phyloP scores from a whole-genome alignment of 2,113 vertebrate species.

The Otis tarda region DNA sequence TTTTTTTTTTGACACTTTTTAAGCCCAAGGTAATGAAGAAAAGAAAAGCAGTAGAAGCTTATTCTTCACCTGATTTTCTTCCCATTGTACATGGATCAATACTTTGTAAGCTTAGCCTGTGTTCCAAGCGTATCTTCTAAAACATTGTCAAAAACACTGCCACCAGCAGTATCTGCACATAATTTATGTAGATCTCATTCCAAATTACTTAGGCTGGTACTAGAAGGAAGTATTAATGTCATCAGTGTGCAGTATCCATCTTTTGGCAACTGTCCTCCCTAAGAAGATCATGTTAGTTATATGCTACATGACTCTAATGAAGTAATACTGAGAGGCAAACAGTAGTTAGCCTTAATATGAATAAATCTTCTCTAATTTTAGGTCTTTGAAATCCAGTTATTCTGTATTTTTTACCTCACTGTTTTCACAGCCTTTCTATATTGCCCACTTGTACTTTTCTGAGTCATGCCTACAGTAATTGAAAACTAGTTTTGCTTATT shows the following conservation, averaged over 20 bases:
- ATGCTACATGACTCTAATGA: not conserved
- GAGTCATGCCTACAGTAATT: slow-evolving; percentile 1
- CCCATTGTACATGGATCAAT: not conserved
- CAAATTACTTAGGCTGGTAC: not conserved
- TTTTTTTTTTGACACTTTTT: not conserved
- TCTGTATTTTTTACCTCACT: not conserved
- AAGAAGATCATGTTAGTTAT: not conserved
- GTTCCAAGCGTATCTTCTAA: not conserved
- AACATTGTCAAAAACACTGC: not conserved
- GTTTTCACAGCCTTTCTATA: not conserved
- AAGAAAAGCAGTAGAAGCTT: not conserved
- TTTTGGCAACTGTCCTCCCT: not conserved
- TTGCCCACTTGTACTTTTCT: slow-evolving; percentile 18
- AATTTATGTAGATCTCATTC: not conserved
- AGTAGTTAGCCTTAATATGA: not conserved
- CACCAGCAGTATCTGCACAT: not conserved
- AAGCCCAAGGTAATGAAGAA: not conserved
- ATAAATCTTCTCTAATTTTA: not conserved
- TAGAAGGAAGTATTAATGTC: not conserved
- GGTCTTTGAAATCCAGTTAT: slow-evolving; percentile 40
- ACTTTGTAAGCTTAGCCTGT: not conserved
- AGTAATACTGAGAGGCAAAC: not conserved
- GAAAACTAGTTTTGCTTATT: not conserved
- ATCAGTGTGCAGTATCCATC: not conserved
- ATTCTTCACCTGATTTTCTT: not conserved